Evolutionary conservation across 2,888 invertebrate species (phyloP).

Genomic region (Ophioninae sp.): DNA sequence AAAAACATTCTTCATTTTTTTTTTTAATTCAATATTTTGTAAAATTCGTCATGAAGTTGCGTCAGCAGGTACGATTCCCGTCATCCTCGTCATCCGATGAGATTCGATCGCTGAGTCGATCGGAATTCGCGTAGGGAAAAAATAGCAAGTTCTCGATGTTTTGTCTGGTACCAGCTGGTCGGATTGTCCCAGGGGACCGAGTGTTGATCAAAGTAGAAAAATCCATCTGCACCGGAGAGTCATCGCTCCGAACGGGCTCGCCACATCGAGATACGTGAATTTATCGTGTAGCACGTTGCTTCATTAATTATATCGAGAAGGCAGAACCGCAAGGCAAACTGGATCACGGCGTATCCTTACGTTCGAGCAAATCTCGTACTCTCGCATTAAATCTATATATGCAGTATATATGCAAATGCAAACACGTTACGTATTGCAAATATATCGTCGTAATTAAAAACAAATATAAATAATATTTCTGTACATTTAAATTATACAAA

Average conservation of each 20-base stretch:
- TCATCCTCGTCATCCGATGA: too few species aligned
- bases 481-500: neutral
- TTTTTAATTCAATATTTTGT: too few species aligned
- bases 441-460: too few species aligned
- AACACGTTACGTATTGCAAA: neutral
- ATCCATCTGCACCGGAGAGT: slow-evolving; percentile 7
- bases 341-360: neutral
- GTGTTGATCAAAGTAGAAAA: slow-evolving; percentile 29
- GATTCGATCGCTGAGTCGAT: too few species aligned
- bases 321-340: slow-evolving; percentile 10
- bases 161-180: neutral
- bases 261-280: slow-evolving; percentile 14
- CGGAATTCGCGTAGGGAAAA: neutral
- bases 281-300: slow-evolving; percentile 24
- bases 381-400: neutral
- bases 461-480: too few species aligned
- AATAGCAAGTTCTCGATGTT: neutral
- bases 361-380: neutral
- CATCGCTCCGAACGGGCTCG: neutral
- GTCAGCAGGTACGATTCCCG: too few species aligned
- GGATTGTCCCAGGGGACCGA: slow-evolving; percentile 24
- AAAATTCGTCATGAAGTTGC: too few species aligned
- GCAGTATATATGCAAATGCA: slow-evolving; percentile 7
- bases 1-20: too few species aligned
- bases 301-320: slow-evolving; percentile 40